A percentile compares a stretch with the other conserved stretches of the same genome.
Conservation (phyloP, 2,797 vertebrate species). For the Falco columbarius region DNA sequence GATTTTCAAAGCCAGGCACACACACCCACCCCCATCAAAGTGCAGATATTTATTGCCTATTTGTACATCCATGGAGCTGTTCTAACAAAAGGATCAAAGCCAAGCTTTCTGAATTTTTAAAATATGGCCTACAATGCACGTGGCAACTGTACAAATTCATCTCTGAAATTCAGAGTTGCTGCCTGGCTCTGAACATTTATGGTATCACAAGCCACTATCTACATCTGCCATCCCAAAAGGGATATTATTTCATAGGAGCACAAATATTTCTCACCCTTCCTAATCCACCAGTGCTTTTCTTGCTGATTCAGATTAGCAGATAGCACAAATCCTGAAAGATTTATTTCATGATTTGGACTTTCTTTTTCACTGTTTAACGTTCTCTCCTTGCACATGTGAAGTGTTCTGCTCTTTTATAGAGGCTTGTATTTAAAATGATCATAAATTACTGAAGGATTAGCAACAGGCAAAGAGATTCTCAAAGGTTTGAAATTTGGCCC, state of each 20-base stretch:
- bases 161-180: background rate
- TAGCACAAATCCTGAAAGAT: background rate
- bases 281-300: background rate
- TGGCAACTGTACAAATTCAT: background rate
- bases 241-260: background rate
- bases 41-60: background rate
- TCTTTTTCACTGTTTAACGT: background rate
- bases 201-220: background rate
- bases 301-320: background rate
- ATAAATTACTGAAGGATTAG: background rate
- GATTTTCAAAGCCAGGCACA: background rate
- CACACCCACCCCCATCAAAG: fast-evolving
- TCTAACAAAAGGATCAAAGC: background rate
- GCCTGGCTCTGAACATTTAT: background rate
- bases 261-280: background rate
- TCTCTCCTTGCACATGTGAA: background rate
- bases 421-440: background rate
- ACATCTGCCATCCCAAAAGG: background rate
- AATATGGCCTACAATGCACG: background rate
- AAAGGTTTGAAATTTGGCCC: background rate
- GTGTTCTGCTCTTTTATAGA: background rate
- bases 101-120: background rate
- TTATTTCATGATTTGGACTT: background rate
- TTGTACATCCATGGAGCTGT: background rate
- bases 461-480: background rate